A percentile compares a stretch with the other conserved stretches of the same genome.
These are phyloP conservation scores for Dipus sagitta DNA, from an alignment of 2,797 vertebrate genomes.

Conservation along the genomic window DNA sequence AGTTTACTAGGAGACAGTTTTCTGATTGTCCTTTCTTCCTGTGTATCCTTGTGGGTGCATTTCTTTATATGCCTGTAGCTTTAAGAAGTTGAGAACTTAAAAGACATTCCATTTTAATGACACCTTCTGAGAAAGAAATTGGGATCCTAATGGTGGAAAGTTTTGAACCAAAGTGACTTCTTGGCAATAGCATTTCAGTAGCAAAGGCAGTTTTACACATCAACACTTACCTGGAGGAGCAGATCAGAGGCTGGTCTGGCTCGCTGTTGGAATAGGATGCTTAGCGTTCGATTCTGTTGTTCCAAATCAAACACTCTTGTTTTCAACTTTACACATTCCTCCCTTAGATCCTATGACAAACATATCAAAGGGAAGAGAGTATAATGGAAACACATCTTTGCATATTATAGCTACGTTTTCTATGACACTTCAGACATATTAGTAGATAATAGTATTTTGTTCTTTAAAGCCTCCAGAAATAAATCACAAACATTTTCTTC, in stretches of 20 bases:
- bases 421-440: conserved; percentile 58
- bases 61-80: conserved; percentile 65
- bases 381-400: conserved; percentile 52
- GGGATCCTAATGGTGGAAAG: background rate
- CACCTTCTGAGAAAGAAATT: conserved; percentile 48
- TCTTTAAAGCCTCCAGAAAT: conserved; percentile 56
- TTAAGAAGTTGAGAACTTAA: conserved; percentile 61
- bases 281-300: conserved; percentile 94
- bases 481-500: conserved; percentile 65
- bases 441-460: conserved; percentile 48
- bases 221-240: conserved; percentile 92
- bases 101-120: conserved; percentile 74
- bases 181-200: conserved; percentile 49
- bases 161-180: conserved; percentile 42
- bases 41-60: conserved; percentile 42
- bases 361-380: conserved; percentile 41
- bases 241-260: conserved; percentile 93
- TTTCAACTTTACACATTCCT: conserved; percentile 95
- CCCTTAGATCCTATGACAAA: conserved; percentile 92
- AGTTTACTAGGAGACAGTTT: conserved; percentile 64
- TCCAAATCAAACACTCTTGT: conserved; percentile 96
- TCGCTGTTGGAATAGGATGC: conserved; percentile 94
- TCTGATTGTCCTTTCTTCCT: background rate
- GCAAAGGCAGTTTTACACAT: conserved; percentile 66
- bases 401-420: conserved; percentile 56